Conservation (phyloP, 2,113 vertebrate genomes). For the Aldabrachelys gigantea region DNA sequence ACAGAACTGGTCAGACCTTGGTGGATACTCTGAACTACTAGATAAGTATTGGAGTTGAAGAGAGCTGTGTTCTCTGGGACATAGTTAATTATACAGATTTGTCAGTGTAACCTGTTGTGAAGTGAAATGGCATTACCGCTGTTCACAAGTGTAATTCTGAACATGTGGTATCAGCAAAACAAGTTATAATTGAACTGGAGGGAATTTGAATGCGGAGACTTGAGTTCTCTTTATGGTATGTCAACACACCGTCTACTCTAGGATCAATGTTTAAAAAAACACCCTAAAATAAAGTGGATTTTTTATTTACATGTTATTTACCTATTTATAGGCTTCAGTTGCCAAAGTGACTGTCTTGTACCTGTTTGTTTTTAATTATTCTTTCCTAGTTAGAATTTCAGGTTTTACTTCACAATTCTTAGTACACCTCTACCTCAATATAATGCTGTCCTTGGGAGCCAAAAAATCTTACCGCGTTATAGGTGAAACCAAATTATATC, state of each 20-base stretch:
- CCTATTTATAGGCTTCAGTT: not conserved
- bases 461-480: too few relatives aligned
- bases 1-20: rapidly evolving
- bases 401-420: not conserved
- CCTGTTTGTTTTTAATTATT: not conserved
- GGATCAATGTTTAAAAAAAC: not conserved
- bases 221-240: not conserved
- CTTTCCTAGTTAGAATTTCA: not conserved
- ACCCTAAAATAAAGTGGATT: not conserved
- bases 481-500: too few relatives aligned
- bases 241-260: not conserved
- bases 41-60: not conserved
- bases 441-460: too few relatives aligned
- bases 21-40: not conserved
- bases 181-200: not conserved
- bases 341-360: not conserved
- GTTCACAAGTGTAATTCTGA: not conserved
- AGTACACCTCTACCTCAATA: too few relatives aligned
- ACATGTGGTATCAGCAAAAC: not conserved
- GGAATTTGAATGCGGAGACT: not conserved
- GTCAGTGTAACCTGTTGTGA: not conserved
- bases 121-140: not conserved
- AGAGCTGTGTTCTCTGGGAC: not conserved
- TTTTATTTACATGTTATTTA: not conserved
- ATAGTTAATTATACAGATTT: not conserved